phyloP scores from a whole-genome alignment of 2,888 invertebrate species.

The Tiliacea aurago region DNA sequence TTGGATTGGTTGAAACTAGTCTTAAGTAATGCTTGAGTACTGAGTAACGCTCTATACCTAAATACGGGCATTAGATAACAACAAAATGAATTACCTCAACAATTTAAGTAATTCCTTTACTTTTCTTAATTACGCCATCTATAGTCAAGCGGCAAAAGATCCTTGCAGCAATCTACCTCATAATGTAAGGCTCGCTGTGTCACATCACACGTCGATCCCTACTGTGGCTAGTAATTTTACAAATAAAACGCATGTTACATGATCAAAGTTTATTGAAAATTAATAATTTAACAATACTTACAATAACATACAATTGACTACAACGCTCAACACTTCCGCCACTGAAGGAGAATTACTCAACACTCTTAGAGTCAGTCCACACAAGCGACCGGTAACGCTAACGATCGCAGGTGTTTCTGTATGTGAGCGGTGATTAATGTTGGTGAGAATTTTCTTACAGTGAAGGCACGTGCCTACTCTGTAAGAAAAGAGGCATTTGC shows the following conservation, averaged over 20 bases:
- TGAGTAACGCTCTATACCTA: too few species aligned
- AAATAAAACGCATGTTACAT: conserved; percentile 20
- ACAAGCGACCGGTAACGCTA: background rate
- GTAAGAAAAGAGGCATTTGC: background rate
- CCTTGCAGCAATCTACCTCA: too few species aligned
- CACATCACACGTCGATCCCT: background rate
- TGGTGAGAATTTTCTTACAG: too few species aligned
- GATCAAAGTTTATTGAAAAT: conserved; percentile 56
- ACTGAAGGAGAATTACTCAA: background rate
- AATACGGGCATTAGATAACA: too few species aligned
- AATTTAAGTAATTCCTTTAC: too few species aligned
- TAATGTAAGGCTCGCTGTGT: background rate
- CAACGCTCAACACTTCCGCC: background rate
- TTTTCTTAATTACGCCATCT: too few species aligned
- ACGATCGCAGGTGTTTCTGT: background rate
- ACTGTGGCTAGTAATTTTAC: background rate
- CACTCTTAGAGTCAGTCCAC: conserved; percentile 16
- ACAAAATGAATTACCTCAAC: too few species aligned
- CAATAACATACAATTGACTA: conserved; percentile 23
- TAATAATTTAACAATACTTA: conserved; percentile 62
- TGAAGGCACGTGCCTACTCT: background rate
- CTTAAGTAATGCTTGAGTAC: too few species aligned
- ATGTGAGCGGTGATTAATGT: too few species aligned
- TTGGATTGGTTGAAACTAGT: too few species aligned
- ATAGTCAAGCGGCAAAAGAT: too few species aligned